These are phyloP conservation scores for Rambutsinella grinnellia DNA, from an alignment of 2,888 invertebrate genomes.

Conservation along the genomic window DNA sequence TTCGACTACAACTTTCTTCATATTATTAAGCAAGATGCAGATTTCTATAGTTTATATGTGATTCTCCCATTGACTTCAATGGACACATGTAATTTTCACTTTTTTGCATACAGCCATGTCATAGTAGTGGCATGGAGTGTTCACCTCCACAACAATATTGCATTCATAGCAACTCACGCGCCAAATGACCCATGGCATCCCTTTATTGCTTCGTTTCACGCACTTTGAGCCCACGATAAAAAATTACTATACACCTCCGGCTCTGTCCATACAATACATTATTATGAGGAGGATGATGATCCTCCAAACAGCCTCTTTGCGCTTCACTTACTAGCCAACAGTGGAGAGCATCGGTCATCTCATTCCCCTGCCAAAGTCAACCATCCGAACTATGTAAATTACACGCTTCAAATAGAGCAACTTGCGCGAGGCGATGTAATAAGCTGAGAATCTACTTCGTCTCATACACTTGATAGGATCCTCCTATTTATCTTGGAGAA, in stretches of 20 bases:
- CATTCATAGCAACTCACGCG: constrained; percentile 34
- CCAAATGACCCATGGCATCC: constrained; percentile 47
- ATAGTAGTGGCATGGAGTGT: neutral
- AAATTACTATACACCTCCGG: neutral
- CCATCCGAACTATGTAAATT: constrained; percentile 33
- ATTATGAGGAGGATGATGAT: too few species aligned
- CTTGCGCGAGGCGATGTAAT: neutral
- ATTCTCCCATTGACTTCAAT: too few species aligned
- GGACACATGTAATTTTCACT: neutral
- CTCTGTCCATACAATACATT: neutral
- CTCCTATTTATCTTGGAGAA: too few species aligned
- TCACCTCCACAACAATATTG: too few species aligned
- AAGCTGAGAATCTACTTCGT: too few species aligned
- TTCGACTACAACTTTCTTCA: too few species aligned
- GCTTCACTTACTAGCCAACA: too few species aligned
- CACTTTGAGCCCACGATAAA: constrained; percentile 27
- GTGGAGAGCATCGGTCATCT: too few species aligned
- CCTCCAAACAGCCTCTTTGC: too few species aligned
- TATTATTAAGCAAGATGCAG: too few species aligned
- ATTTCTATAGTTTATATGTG: too few species aligned
- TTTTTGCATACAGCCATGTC: neutral
- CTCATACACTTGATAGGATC: too few species aligned
- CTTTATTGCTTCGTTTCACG: constrained; percentile 52
- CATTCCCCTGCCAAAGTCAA: neutral
- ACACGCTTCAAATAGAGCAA: constrained; percentile 24